These are phyloP conservation scores for Coturnix japonica DNA, from an alignment of 2,113 vertebrate species.

Conservation along the genomic window DNA sequence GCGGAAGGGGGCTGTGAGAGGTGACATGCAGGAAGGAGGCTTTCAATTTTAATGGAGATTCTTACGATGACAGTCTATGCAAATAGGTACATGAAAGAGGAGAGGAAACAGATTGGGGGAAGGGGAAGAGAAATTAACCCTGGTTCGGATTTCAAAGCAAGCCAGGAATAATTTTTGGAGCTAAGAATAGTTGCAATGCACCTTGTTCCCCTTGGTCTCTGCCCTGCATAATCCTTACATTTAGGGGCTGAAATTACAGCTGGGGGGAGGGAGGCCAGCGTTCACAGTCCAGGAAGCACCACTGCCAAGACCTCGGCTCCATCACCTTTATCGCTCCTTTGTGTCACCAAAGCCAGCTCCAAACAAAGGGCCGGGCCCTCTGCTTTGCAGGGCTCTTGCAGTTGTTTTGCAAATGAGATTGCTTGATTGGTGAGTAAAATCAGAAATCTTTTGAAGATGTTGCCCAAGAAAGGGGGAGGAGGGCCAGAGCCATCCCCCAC, in stretches of 20 bases:
- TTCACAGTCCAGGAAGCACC: not conserved
- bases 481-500: not conserved
- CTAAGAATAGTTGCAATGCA: conserved; percentile 55
- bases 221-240: conserved; percentile 1
- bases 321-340: conserved; percentile 64
- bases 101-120: conserved; percentile 57
- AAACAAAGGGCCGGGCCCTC: conserved; percentile 43
- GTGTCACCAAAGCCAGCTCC: conserved; percentile 5
- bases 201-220: conserved; percentile 32
- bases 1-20: conserved; percentile 57
- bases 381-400: conserved; percentile 45
- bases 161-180: conserved; percentile 57
- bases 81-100: conserved; percentile 70
- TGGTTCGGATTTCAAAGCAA: conserved; percentile 68
- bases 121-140: conserved; percentile 56
- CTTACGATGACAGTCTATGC: conserved; percentile 68
- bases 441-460: conserved; percentile 62
- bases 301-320: conserved; percentile 25
- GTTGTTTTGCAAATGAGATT: conserved; percentile 72
- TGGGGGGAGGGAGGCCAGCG: not conserved
- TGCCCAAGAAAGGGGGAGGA: conserved; percentile 49
- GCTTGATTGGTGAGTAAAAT: conserved; percentile 64
- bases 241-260: not conserved
- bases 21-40: conserved; percentile 70
- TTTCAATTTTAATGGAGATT: conserved; percentile 72